phyloP scores from a whole-genome alignment of 30 jellyfish, hydroid and myxozoan species.

The Cassiopea andromeda region DNA sequence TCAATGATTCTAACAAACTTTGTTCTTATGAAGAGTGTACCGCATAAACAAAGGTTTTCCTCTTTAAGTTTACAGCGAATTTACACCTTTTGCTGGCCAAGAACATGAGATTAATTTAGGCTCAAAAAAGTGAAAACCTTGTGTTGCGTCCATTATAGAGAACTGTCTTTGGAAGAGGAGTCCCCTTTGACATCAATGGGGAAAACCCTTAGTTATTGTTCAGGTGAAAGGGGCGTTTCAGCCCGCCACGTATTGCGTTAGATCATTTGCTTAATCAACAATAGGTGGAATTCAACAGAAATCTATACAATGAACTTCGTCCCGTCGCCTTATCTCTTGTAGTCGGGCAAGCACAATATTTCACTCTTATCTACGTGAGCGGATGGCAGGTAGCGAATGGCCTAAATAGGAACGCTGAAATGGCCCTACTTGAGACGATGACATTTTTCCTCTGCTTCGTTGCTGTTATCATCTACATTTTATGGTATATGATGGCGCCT shows the following conservation, averaged over 20 bases:
- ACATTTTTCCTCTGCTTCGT: conserved; percentile 29
- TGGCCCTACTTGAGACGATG: conserved; percentile 16
- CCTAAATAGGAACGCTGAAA: neutral
- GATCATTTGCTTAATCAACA: neutral
- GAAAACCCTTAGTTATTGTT: neutral
- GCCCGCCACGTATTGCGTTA: neutral
- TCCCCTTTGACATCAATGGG: neutral
- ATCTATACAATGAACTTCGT: conserved; percentile 21
- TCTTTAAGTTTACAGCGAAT: no score
- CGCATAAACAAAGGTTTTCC: no score
- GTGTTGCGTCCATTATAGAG: neutral
- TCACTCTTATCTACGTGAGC: neutral
- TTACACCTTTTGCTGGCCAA: no score
- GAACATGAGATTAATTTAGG: no score
- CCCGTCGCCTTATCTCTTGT: neutral
- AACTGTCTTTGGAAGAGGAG: neutral
- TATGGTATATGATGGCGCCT: conserved; percentile 65
- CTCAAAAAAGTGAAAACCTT: no score
- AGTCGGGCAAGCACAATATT: neutral
- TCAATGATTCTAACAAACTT: no score
- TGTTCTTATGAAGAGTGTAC: no score
- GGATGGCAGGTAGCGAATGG: neutral
- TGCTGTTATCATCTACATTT: conserved; percentile 32
- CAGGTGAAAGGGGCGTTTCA: neutral
- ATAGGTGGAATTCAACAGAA: neutral